Evolutionary conservation across 2,888 invertebrate genomes (phyloP), one percentile per base, ranked within the genome.

Genomic region (Chromoteleia sp.): DNA sequence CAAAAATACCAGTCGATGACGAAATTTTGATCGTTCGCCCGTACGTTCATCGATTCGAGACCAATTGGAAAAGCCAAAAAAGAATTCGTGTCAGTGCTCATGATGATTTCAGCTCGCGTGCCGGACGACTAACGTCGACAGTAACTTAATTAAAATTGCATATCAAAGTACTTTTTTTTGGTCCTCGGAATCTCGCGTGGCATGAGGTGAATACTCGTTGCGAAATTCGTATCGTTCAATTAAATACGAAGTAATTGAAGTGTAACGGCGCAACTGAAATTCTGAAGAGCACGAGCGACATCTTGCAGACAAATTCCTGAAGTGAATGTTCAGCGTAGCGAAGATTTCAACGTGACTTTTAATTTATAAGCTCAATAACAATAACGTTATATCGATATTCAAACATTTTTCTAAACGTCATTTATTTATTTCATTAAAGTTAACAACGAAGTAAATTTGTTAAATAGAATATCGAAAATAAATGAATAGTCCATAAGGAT

Each of bases 141-240:
- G 79, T 82, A 76, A 82, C 79, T 79, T 82, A 74, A 79, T 82
- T 76, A 79, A 82, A 76, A 75, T 63, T 76, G 79, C 61, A 75
- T 56, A 71, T 76, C 58, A 58, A 54, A 48, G 75, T 41, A 33
- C 21, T 39, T 67, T 41, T 41, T 56, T 70, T 61, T 30, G 43
- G 52, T 6, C 41, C 30, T 15, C 19, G 61, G 71, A 65, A 79
- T 74, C 21, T n/a, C 43, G 65, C 45, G 19, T 54, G 33, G 17
- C 75, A 65, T 67, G 61, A 79, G 29, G 73, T 56, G 74, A 74
- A 79, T 68, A 63, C 36, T 61, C 14, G 74, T 68, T 67, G 41
- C 48, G 67, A 74, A 68, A 74, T 74, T 79, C 15, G 43, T 52
- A 48, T 48, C 29, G 54, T 67, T 68, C 54, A 79, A 79, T 73